A percentile compares a stretch with the other conserved stretches of the same genome.
Conservation (phyloP, 2,888 invertebrate species). For the Cephus rjabovi region DNA sequence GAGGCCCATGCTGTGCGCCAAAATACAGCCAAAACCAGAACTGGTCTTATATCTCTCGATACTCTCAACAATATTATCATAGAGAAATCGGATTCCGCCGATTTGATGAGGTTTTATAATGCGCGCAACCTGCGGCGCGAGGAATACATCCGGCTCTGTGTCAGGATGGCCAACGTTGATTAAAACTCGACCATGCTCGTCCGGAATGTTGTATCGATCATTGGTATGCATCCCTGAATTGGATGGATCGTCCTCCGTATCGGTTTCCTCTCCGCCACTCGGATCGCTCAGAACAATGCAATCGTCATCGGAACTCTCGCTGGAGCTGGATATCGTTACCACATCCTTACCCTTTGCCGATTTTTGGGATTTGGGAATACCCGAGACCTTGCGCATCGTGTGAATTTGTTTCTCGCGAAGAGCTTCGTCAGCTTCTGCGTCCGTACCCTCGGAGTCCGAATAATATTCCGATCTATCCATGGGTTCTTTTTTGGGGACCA, state of each 20-base stretch:
- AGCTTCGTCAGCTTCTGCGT: slow-evolving; percentile 51
- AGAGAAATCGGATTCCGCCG: slow-evolving; percentile 94
- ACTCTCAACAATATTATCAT: slow-evolving; percentile 97
- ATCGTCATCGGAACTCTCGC: slow-evolving; percentile 82
- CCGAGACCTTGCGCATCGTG: slow-evolving; percentile 44
- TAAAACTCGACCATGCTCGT: slow-evolving; percentile 90
- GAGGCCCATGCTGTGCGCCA: slow-evolving; percentile 99
- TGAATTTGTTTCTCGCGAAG: slow-evolving; percentile 57
- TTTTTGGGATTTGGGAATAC: slow-evolving; percentile 49
- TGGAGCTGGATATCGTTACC: slow-evolving; percentile 81
- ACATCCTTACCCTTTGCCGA: slow-evolving; percentile 69
- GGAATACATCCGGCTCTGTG: slow-evolving; percentile 89
- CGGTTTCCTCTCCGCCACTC: slow-evolving; percentile 82
- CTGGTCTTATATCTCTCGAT: slow-evolving; percentile 84
- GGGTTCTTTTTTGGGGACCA: slow-evolving; percentile 62
- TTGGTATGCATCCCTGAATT: slow-evolving; percentile 96
- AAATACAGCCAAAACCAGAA: slow-evolving; percentile 94
- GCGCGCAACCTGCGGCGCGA: slow-evolving; percentile 90
- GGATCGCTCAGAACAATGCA: slow-evolving; percentile 89
- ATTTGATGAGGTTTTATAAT: slow-evolving; percentile 98
- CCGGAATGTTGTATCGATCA: slow-evolving; percentile 90
- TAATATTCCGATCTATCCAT: slow-evolving; percentile 57
- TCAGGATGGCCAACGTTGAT: slow-evolving; percentile 95
- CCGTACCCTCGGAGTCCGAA: slow-evolving; percentile 63
- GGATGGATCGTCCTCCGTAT: slow-evolving; percentile 85